These are phyloP conservation scores for Drosophila bunnanda DNA, from an alignment of 2,888 invertebrate species.

Conservation along the genomic window DNA sequence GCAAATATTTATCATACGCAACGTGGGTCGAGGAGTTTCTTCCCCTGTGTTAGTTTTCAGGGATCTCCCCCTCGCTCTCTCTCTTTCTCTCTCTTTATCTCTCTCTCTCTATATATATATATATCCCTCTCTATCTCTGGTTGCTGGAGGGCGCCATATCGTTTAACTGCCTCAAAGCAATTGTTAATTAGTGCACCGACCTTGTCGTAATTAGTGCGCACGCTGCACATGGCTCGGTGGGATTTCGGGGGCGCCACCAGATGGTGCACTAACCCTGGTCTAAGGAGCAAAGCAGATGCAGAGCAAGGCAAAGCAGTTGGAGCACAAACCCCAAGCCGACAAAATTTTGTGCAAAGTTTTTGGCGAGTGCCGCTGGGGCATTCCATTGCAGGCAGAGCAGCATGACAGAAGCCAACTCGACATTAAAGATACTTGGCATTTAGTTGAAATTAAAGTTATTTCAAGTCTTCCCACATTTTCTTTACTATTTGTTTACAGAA, in stretches of 20 bases:
- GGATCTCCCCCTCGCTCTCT: background rate
- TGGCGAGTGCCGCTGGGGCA: slow-evolving; percentile 52
- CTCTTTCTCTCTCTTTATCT: background rate
- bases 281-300: background rate
- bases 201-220: slow-evolving; percentile 76
- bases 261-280: slow-evolving; percentile 1
- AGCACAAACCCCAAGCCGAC: slow-evolving; percentile 39
- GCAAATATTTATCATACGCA: slow-evolving; percentile 31
- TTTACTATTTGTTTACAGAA: background rate
- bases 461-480: background rate
- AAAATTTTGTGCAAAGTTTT: slow-evolving; percentile 58
- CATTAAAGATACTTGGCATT: background rate
- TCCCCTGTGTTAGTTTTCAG: background rate
- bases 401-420: background rate
- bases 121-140: background rate
- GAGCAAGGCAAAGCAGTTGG: background rate
- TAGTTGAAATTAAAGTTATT: background rate
- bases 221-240: slow-evolving; percentile 53
- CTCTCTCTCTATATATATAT: background rate
- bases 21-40: slow-evolving; percentile 1
- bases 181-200: slow-evolving; percentile 78
- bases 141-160: slow-evolving; percentile 52
- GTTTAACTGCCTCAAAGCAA: slow-evolving; percentile 76
- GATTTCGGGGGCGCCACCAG: slow-evolving; percentile 14
- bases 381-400: slow-evolving; percentile 11